Conservation (phyloP, 92 coral and sea anemone genomes). For the Scolanthus callimorphus region DNA sequence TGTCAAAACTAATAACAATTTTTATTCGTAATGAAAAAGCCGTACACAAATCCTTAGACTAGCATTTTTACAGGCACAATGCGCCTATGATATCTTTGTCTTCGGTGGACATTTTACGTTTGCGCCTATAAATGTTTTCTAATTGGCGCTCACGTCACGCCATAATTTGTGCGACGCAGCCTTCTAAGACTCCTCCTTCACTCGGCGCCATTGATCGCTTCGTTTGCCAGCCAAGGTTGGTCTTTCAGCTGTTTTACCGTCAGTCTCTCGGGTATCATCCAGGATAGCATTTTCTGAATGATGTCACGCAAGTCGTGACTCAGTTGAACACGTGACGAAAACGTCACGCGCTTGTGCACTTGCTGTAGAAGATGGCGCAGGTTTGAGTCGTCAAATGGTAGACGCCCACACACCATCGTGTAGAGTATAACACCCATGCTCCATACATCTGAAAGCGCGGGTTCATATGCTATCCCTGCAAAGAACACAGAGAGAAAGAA, state of each 20-base stretch:
- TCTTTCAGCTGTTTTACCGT: conserved; percentile 55
- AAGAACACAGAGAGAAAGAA: too few relatives aligned
- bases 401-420: conserved; percentile 92
- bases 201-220: too few relatives aligned
- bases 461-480: conserved; percentile 94
- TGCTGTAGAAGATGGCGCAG: conserved; percentile 87
- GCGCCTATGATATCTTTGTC: too few relatives aligned
- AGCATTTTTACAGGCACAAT: too few relatives aligned
- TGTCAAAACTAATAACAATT: too few relatives aligned
- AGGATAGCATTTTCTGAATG: conserved; percentile 84
- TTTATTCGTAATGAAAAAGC: too few relatives aligned
- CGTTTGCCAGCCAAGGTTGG: conserved; percentile 86
- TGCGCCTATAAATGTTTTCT: too few relatives aligned
- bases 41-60: too few relatives aligned
- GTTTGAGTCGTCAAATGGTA: conserved; percentile 96
- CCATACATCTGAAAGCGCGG: conserved; percentile 96
- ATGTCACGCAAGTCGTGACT: conserved; percentile 71
- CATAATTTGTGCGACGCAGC: too few relatives aligned
- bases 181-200: too few relatives aligned
- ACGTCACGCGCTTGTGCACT: conserved; percentile 86
- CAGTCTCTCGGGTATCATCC: conserved; percentile 89
- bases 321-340: conserved; percentile 74
- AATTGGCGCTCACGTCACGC: too few relatives aligned
- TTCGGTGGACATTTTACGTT: too few relatives aligned
- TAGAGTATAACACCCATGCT: conserved; percentile 98